Evolutionary conservation across 2,888 invertebrate species (phyloP).

Genomic region (Beris chalybata): DNA sequence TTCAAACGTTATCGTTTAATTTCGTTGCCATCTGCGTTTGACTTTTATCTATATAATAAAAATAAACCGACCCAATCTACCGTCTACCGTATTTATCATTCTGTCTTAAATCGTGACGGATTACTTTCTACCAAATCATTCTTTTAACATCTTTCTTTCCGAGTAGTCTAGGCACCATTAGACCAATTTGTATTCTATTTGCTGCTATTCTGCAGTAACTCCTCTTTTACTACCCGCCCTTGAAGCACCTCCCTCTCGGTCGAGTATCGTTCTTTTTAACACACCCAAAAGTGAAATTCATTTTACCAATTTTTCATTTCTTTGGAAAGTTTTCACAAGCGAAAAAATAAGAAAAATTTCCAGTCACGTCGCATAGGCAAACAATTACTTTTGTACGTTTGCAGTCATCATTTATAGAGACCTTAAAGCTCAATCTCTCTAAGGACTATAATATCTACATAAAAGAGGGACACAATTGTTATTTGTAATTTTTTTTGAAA

Average conservation of each 20-base stretch:
- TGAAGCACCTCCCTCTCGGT: too few species aligned
- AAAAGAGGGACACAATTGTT: slow-evolving; percentile 21
- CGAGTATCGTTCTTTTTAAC: too few species aligned
- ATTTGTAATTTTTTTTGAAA: slow-evolving; percentile 15
- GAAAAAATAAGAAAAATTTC: slow-evolving; percentile 7
- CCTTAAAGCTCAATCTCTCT: slow-evolving; percentile 22
- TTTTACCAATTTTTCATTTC: slow-evolving; percentile 30
- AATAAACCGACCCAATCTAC: too few species aligned
- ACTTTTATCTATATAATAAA: too few species aligned
- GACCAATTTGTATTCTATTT: slow-evolving; percentile 32
- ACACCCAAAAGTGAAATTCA: slow-evolving; percentile 24
- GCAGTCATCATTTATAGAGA: slow-evolving; percentile 12
- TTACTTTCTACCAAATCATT: slow-evolving; percentile 15
- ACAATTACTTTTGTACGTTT: slow-evolving; percentile 26
- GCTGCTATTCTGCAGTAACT: slow-evolving; percentile 26
- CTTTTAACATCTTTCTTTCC: slow-evolving; percentile 23
- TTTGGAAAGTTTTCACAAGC: slow-evolving; percentile 5
- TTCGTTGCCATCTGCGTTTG: too few species aligned
- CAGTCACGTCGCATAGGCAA: slow-evolving; percentile 28
- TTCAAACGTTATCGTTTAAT: too few species aligned
- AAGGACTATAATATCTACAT: slow-evolving; percentile 27
- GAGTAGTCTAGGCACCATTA: slow-evolving; percentile 7
- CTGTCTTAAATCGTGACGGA: slow-evolving; percentile 27
- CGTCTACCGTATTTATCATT: slow-evolving; percentile 10
- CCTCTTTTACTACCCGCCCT: background rate